Conservation (phyloP, 2,888 invertebrate species). For the Mechanitis messenoides region DNA sequence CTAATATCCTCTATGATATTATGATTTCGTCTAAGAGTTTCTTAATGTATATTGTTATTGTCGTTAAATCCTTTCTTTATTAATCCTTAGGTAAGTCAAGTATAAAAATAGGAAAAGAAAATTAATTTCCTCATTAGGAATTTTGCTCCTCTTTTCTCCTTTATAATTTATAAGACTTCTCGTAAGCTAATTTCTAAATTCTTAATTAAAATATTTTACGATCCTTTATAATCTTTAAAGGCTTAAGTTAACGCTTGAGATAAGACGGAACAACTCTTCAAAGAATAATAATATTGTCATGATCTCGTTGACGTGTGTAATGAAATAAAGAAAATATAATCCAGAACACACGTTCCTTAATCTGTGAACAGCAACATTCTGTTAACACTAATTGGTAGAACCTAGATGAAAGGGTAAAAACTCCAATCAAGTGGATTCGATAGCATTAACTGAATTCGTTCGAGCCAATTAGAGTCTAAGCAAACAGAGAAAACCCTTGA, state of each 20-base stretch:
- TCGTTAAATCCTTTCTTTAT: no score
- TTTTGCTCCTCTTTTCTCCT: background rate
- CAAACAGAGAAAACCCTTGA: conserved; percentile 21
- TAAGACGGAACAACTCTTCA: background rate
- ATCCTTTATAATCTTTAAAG: background rate
- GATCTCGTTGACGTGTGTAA: no score
- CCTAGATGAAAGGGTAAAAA: conserved; percentile 21
- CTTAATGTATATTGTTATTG: no score
- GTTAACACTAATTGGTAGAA: conserved; percentile 23
- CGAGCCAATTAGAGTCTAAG: conserved; percentile 23
- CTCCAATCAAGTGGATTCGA: conserved; percentile 26
- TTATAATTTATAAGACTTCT: no score
- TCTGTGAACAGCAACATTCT: conserved; percentile 16
- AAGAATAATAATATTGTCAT: no score
- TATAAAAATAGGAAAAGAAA: background rate
- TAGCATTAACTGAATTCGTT: conserved; percentile 24
- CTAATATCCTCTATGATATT: no score
- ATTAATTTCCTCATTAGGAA: background rate
- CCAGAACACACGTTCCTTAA: background rate
- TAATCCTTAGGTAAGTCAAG: no score
- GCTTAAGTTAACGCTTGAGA: background rate
- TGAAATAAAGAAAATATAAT: background rate
- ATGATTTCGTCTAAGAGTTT: no score
- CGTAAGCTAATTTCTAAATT: no score
- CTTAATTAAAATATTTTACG: conserved; percentile 5